Evolutionary conservation across 2,797 vertebrate genomes (phyloP).

Genomic region (Artibeus lituratus): DNA sequence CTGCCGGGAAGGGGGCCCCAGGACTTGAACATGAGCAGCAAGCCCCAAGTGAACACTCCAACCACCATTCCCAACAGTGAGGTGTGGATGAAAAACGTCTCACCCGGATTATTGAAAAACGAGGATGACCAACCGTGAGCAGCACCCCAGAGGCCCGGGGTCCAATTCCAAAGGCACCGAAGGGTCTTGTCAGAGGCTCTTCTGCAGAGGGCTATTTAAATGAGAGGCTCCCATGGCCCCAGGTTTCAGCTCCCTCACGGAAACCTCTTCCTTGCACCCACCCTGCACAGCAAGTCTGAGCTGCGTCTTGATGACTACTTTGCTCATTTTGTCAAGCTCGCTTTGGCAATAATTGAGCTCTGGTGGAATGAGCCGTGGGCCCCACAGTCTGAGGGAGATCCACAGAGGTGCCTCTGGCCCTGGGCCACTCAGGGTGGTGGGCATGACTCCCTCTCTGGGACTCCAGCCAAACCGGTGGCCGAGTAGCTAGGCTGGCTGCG

Average conservation of each 20-base stretch:
- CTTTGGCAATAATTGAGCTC: background rate
- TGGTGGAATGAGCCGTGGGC: background rate
- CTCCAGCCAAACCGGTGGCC: background rate
- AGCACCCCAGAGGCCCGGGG: background rate
- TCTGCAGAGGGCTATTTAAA: background rate
- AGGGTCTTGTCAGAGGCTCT: background rate
- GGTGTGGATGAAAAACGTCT: background rate
- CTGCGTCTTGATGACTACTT: rapidly evolving
- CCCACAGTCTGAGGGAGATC: background rate
- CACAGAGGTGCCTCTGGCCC: background rate
- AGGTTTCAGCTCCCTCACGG: background rate
- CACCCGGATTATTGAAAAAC: background rate
- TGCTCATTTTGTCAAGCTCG: background rate
- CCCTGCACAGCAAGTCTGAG: background rate
- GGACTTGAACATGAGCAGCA: background rate
- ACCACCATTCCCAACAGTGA: rapidly evolving
- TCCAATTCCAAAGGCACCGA: background rate
- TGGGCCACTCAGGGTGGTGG: background rate
- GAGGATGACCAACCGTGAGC: background rate
- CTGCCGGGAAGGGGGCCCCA: background rate
- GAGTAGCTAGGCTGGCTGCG: background rate
- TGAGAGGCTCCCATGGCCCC: background rate
- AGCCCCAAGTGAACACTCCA: background rate
- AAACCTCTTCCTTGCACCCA: background rate
- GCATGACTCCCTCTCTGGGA: background rate